Base-by-base conservation (phyloP, 2,888 invertebrate genomes). In the Fabriciana adippe region DNA sequence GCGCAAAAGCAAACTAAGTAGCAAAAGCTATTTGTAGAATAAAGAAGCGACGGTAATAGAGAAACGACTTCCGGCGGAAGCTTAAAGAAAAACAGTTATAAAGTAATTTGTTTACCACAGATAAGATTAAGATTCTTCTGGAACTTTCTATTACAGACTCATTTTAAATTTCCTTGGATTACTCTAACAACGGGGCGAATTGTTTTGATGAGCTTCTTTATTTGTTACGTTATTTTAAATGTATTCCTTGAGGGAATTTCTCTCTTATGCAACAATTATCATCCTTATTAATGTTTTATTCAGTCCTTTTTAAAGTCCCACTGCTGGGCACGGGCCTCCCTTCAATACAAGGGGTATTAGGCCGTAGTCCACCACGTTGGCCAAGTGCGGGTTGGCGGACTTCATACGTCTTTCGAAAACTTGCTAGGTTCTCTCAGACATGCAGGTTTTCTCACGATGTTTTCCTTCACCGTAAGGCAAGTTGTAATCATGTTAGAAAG, bases 51-150 rank as follows among this genome's bases (percentile, higher is more conserved):
- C 67, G 67, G 74, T 78, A 76, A 76, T 78, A 76, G 74, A 73
- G 66, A 72, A 72, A 71, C 69, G 71, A 71, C 72, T 54, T 57
- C 59, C 66, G 55, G 67, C 56, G 67, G 69, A 64, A 57, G 69
- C 70, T 60, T 55, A 62, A 69, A 70, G 53, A 65, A 66, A 66
- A 76, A 74, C 72, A 68, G 74, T 76, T 78, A 75, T 59, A 73
- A 76, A 78, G 78, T 79, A 81, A 80, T 83, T 81, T 83, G 76
- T 79, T 83, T 80, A 79, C 81, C 78, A 68, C 78, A 77, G 77
- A 79, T 78, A 78, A 78, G 74, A 72, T 76, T 72, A 71, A 72
- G 76, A 72, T 72, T 53, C 55, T 63, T 55, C 55, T 56, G 61
- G 70, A 66, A 73, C 71, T 57, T 70, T 65, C 61, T 62, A 64